phyloP scores from a whole-genome alignment of 2,888 invertebrate species.

The Phanerotoma sp. region DNA sequence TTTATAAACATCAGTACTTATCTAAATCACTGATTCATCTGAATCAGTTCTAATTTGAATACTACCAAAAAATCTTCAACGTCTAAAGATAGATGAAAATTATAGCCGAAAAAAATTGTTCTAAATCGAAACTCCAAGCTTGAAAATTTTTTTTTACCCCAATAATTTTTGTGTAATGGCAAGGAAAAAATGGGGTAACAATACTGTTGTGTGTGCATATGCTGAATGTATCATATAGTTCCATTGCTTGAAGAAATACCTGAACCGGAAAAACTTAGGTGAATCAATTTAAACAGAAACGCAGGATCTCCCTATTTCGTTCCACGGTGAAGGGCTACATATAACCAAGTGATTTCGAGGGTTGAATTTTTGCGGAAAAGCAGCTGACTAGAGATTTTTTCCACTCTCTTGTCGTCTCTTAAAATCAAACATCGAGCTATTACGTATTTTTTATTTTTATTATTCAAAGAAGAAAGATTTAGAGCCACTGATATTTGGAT shows the following conservation, averaged over 20 bases:
- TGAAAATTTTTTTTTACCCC: no score
- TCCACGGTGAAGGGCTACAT: slow-evolving; percentile 9
- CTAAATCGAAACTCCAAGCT: no score
- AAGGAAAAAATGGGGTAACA: slow-evolving; percentile 5
- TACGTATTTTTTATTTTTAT: no score
- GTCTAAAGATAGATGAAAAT: no score
- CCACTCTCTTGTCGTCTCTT: slow-evolving; percentile 32
- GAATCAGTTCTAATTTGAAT: no score
- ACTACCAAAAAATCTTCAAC: no score
- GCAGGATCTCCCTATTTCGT: slow-evolving; percentile 32
- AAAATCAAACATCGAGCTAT: no score
- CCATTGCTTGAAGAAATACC: slow-evolving; percentile 38
- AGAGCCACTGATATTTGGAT: no score
- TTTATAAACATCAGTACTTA: no score
- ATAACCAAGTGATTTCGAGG: slow-evolving; percentile 31
- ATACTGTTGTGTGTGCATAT: not conserved
- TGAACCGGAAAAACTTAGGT: slow-evolving; percentile 49
- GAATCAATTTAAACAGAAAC: slow-evolving; percentile 53
- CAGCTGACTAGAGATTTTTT: slow-evolving; percentile 51
- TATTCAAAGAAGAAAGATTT: no score
- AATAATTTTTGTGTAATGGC: not conserved
- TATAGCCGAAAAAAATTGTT: no score
- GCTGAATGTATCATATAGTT: slow-evolving; percentile 9
- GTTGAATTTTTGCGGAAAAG: slow-evolving; percentile 52
- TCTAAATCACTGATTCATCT: no score